Conservation (phyloP, 2,113 vertebrate species). For the Equus quagga region DNA sequence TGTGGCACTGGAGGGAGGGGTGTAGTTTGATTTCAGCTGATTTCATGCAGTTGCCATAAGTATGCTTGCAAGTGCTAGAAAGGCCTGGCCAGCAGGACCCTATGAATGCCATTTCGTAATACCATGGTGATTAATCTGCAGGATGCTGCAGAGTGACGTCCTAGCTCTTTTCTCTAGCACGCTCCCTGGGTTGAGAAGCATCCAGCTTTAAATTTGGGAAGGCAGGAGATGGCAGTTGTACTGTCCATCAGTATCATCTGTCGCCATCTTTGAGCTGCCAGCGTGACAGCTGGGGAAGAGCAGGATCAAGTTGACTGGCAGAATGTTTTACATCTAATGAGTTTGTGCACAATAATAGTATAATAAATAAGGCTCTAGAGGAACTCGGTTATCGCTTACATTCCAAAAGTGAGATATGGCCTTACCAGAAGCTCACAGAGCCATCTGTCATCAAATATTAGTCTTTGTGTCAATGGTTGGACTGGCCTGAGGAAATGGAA, state of each 20-base stretch:
- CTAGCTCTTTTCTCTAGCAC: background rate
- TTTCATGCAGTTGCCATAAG: background rate
- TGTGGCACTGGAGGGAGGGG: background rate
- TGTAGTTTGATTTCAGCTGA: background rate
- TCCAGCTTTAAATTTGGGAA: conserved; percentile 57
- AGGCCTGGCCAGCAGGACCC: background rate
- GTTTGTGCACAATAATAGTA: conserved; percentile 73
- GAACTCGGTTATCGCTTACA: conserved; percentile 68
- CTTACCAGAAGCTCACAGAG: conserved; percentile 71
- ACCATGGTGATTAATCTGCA: background rate
- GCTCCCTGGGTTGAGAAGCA: background rate
- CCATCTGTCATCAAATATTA: conserved; percentile 85
- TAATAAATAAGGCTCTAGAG: conserved; percentile 75
- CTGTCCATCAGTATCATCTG: conserved; percentile 78
- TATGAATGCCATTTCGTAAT: background rate
- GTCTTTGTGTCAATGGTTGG: conserved; percentile 54
- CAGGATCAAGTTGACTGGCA: conserved; percentile 82
- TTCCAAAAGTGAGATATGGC: conserved; percentile 77
- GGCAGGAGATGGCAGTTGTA: conserved; percentile 46
- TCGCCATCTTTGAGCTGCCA: conserved; percentile 64
- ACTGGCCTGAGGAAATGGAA: conserved; percentile 27
- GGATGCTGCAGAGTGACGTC: background rate
- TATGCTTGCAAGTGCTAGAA: background rate
- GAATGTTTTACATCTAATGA: conserved; percentile 83
- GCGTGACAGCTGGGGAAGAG: conserved; percentile 81